A percentile compares a stretch with the other conserved stretches of the same genome.
phyloP scores from a whole-genome alignment of 2,797 vertebrate genomes.

The Melanotaenia parkinsoni region DNA sequence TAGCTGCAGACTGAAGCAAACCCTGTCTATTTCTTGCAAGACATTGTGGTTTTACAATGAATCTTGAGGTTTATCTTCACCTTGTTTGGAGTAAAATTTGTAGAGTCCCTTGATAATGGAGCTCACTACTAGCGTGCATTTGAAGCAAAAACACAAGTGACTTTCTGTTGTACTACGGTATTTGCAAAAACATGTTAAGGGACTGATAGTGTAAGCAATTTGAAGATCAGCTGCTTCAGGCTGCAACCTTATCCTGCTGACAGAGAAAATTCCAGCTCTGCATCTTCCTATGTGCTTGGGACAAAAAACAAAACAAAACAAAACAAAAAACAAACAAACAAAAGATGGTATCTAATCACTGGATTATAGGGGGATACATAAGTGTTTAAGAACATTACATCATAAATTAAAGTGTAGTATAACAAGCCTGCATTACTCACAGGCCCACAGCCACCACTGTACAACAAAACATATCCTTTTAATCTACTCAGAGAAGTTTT shows the following conservation, averaged over 20 bases:
- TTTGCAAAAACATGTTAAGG: constrained; percentile 31
- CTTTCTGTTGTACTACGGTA: constrained; percentile 19
- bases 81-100: constrained; percentile 27
- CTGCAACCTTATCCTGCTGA: constrained; percentile 53
- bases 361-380: constrained; percentile 8
- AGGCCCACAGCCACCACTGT: constrained; percentile 32
- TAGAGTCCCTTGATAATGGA: not conserved
- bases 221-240: constrained; percentile 40
- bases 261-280: constrained; percentile 42
- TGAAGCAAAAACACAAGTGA: constrained; percentile 19
- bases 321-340: not conserved
- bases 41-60: constrained; percentile 9
- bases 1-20: constrained; percentile 26
- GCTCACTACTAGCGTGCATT: constrained; percentile 1
- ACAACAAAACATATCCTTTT: constrained; percentile 38
- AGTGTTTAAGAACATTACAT: not conserved
- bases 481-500: constrained; percentile 14
- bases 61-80: constrained; percentile 11
- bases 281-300: constrained; percentile 29
- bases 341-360: constrained; percentile 2
- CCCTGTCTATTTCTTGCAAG: constrained; percentile 1
- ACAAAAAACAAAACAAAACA: not conserved
- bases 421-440: constrained; percentile 8
- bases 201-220: constrained; percentile 58
- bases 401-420: not conserved